phyloP scores from a whole-genome alignment of 2,113 vertebrate species.

The Dasyornis broadbenti region DNA sequence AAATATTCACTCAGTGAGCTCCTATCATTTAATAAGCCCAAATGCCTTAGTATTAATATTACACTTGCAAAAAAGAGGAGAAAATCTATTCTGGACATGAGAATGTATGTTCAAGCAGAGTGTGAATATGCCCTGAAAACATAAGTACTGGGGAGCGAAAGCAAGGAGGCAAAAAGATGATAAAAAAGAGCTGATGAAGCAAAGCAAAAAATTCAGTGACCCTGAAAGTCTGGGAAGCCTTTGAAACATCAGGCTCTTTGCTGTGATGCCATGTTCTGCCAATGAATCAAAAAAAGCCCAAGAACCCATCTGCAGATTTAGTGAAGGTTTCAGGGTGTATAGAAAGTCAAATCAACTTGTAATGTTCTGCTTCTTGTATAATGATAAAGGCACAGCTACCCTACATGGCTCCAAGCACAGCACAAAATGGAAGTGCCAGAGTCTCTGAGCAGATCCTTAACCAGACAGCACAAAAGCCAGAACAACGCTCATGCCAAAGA shows the following conservation, averaged over 20 bases:
- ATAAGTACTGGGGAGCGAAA: background rate
- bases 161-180: background rate
- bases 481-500: background rate
- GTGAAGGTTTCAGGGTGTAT: background rate
- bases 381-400: background rate
- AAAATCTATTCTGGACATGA: background rate
- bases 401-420: background rate
- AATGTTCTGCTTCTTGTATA: background rate
- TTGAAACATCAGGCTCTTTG: background rate
- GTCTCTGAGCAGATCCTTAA: background rate
- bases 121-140: background rate
- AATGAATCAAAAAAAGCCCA: slow-evolving; percentile 11
- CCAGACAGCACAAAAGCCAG: background rate
- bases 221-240: background rate
- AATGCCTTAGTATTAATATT: slow-evolving; percentile 32
- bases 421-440: slow-evolving; percentile 1
- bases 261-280: background rate
- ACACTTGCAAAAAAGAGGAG: background rate
- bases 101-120: background rate
- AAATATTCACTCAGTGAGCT: background rate
- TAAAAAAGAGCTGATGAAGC: background rate
- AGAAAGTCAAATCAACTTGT: background rate
- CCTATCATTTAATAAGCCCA: background rate
- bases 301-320: background rate
- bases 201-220: slow-evolving; percentile 5